phyloP scores from a whole-genome alignment of 2,797 vertebrate species.

The Gambelia wislizenii region DNA sequence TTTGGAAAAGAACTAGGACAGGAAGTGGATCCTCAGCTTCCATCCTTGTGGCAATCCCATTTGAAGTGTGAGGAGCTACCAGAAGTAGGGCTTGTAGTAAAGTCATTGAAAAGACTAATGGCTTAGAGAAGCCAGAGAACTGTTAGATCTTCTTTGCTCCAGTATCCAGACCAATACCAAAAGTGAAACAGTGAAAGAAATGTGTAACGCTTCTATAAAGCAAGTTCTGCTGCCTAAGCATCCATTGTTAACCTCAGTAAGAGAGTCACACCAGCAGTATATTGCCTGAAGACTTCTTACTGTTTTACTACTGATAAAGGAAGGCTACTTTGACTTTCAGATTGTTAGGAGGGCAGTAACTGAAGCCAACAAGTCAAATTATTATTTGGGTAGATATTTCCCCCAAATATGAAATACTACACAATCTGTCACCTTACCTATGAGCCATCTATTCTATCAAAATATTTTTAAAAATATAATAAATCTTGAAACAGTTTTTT shows the following conservation, averaged over 20 bases:
- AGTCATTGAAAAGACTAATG: not conserved
- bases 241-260: not conserved
- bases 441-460: not conserved
- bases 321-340: not conserved
- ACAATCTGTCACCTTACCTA: not conserved
- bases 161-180: not conserved
- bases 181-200: not conserved
- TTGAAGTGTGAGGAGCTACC: not conserved
- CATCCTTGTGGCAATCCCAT: not conserved
- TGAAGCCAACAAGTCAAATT: too few species aligned
- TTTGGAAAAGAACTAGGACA: not conserved
- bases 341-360: not conserved
- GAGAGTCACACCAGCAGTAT: not conserved
- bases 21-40: not conserved
- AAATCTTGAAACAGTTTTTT: not conserved
- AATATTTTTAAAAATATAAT: not conserved
- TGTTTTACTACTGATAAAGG: not conserved
- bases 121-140: not conserved
- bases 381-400: not conserved
- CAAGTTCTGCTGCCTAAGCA: not conserved
- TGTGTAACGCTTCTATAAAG: not conserved
- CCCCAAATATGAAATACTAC: not conserved
- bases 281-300: constrained; percentile 1
- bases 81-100: not conserved
- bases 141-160: not conserved